A percentile compares a stretch with the other conserved stretches of the same genome.
Conservation (phyloP, 2,113 vertebrate genomes). For the Acrocephalus kingi region DNA sequence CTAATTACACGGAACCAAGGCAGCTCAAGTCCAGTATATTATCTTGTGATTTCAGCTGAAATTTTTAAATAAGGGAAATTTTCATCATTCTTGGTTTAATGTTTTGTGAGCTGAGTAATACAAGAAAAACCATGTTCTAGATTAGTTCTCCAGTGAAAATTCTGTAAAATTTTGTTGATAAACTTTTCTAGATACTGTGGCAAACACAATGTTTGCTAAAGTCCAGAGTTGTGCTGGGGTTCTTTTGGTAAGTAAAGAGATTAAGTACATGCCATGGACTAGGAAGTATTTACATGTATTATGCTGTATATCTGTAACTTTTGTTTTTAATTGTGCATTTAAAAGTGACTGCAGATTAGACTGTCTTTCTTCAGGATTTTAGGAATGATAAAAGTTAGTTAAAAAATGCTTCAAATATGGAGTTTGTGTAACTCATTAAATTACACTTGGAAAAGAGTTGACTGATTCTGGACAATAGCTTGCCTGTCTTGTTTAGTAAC, state of each 20-base stretch:
- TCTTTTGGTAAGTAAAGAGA: not conserved
- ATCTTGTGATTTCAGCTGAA: not conserved
- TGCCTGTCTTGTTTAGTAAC: not conserved
- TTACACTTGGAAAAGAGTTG: not conserved
- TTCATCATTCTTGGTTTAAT: not conserved
- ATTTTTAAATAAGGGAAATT: not conserved
- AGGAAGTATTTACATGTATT: not conserved
- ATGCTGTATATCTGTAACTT: not conserved
- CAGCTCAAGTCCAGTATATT: not conserved
- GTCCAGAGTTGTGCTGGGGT: not conserved
- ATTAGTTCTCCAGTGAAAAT: not conserved
- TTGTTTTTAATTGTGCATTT: not conserved
- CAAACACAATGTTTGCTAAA: not conserved
- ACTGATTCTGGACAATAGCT: not conserved
- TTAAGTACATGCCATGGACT: not conserved
- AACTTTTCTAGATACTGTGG: not conserved
- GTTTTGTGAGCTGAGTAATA: not conserved
- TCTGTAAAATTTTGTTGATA: not conserved
- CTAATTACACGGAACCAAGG: not conserved
- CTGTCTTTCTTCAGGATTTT: not conserved
- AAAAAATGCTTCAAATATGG: not conserved
- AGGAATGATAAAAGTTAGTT: not conserved
- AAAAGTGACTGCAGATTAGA: not conserved
- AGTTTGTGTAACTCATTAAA: not conserved
- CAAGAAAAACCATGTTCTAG: not conserved